Percentiles rank a stretch among this genome's conserved stretches.
These are phyloP conservation scores for Blennius ocellaris DNA, from an alignment of 2,113 vertebrate genomes.

Conservation along the genomic window DNA sequence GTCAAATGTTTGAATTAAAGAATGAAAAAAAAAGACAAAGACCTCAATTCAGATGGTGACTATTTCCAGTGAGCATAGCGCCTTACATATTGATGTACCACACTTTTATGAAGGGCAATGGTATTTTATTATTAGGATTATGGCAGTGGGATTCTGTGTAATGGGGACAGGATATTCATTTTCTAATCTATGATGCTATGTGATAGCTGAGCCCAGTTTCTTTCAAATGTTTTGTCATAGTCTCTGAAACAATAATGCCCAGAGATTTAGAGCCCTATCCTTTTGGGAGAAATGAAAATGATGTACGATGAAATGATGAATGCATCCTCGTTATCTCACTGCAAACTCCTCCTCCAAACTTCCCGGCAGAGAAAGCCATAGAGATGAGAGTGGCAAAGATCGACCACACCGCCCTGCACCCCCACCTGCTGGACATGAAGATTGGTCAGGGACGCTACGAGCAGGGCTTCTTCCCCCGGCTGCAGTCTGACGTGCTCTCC, in stretches of 20 bases:
- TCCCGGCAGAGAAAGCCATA: constrained; percentile 92
- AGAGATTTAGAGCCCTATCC: background rate
- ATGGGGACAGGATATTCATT: background rate
- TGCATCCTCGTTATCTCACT: background rate
- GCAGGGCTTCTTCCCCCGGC: constrained; percentile 95
- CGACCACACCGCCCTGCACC: constrained; percentile 96
- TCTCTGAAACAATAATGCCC: background rate
- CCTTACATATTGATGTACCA: background rate
- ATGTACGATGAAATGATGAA: background rate
- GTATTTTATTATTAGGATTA: background rate
- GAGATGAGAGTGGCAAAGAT: constrained; percentile 95
- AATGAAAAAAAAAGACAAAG: background rate
- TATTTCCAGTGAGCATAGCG: background rate
- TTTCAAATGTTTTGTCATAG: background rate
- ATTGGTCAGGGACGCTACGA: constrained; percentile 98
- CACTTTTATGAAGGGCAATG: background rate
- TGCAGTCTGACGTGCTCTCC: constrained; percentile 96
- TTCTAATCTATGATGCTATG: no score
- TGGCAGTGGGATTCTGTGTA: background rate
- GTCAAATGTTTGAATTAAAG: background rate
- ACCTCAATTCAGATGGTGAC: background rate
- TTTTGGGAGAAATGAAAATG: background rate
- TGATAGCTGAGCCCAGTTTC: no score
- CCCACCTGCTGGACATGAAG: constrained; percentile 98
- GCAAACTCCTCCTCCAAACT: background rate